These are phyloP conservation scores for Drosophila bifasciata DNA, from an alignment of 1,140 invertebrate species.

Conservation along the genomic window DNA sequence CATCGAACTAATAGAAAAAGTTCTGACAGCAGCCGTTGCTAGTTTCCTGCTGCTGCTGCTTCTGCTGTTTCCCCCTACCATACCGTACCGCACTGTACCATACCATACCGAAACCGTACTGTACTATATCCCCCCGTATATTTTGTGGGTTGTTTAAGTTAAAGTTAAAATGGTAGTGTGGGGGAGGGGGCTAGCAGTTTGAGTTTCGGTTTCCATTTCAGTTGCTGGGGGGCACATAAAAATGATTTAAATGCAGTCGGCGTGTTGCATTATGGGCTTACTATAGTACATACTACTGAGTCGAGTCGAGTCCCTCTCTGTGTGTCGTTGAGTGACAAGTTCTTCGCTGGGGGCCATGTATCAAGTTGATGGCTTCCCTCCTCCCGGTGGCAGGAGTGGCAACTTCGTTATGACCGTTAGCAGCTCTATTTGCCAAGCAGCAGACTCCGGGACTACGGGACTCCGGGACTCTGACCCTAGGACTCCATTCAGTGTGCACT, in stretches of 20 bases:
- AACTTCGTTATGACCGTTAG: conserved; percentile 75
- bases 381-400: conserved; percentile 52
- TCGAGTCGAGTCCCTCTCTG: conserved; percentile 1
- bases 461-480: neutral
- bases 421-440: conserved; percentile 65
- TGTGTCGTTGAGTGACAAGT: conserved; percentile 64
- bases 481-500: conserved; percentile 19
- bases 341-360: conserved; percentile 51
- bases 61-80: neutral
- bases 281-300: too few species aligned
- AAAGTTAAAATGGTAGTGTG: conserved; percentile 50
- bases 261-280: conserved; percentile 63
- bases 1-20: conserved; percentile 74
- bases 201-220: conserved; percentile 25
- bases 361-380: conserved; percentile 66
- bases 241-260: conserved; percentile 74
- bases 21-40: conserved; percentile 45
- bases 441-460: neutral
- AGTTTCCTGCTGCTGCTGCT: neutral
- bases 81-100: neutral
- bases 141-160: conserved; percentile 9
- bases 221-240: conserved; percentile 43
- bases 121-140: too few species aligned
- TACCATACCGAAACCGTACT: neutral
- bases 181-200: conserved; percentile 14